These are phyloP conservation scores for Ochotona princeps DNA, from an alignment of 2,113 vertebrate genomes.

Conservation along the genomic window DNA sequence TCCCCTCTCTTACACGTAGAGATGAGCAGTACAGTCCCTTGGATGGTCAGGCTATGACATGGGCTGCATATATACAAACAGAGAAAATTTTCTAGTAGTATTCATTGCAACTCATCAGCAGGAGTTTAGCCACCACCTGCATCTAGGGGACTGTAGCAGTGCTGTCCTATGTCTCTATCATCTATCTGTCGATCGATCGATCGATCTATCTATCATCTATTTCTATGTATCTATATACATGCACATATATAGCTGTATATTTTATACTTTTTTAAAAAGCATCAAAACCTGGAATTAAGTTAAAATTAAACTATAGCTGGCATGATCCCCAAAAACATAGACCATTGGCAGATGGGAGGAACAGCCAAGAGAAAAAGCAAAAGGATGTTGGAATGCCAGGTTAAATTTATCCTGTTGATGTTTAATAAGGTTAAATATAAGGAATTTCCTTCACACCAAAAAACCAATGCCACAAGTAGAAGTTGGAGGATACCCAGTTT, in stretches of 20 bases:
- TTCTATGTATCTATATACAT: too few species aligned
- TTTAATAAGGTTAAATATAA: background rate
- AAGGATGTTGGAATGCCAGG: background rate
- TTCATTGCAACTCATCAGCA: background rate
- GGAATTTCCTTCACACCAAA: background rate
- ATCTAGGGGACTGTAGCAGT: too few species aligned
- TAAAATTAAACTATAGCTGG: background rate
- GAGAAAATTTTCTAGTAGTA: background rate
- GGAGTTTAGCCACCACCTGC: background rate
- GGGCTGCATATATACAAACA: too few species aligned
- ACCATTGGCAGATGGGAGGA: background rate
- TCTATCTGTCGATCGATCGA: too few species aligned
- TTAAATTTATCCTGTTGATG: background rate
- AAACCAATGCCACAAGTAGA: background rate
- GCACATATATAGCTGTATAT: too few species aligned
- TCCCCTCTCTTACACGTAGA: background rate
- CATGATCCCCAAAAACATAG: background rate
- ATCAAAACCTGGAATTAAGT: constrained; percentile 29
- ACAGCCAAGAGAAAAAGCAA: background rate
- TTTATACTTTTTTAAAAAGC: background rate
- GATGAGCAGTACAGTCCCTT: background rate
- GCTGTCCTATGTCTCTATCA: background rate
- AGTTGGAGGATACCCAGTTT: background rate
- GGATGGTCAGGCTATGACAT: too few species aligned
- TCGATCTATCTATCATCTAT: too few species aligned